Conservation (phyloP, 23 tunicate species). For the Clavelina lepadiformis region DNA sequence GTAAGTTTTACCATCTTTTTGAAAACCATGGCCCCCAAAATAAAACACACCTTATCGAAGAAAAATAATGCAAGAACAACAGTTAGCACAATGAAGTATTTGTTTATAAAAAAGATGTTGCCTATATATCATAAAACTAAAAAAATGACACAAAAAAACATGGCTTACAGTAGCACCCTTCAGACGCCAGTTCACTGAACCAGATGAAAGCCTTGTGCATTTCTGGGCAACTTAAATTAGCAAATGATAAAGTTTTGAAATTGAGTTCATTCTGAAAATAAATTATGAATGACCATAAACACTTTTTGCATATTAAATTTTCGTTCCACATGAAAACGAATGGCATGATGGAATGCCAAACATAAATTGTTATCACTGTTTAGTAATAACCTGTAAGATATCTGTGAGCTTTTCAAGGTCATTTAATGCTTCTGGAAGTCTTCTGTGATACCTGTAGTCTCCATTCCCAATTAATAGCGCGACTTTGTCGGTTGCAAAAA, state of each 20-base stretch:
- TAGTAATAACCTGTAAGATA: constrained; percentile 41
- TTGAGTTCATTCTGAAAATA: constrained; percentile 40
- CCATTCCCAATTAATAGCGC: constrained; percentile 71
- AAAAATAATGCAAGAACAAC: too few relatives aligned
- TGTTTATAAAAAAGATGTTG: too few relatives aligned
- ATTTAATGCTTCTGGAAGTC: constrained; percentile 38
- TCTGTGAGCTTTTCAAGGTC: constrained; percentile 35
- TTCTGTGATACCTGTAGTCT: constrained; percentile 29
- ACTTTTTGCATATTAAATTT: too few relatives aligned
- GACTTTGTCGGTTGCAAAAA: constrained; percentile 65
- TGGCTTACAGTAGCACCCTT: constrained; percentile 75
- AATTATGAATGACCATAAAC: background rate
- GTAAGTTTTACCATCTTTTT: constrained; percentile 66
- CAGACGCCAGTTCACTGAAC: constrained; percentile 22
- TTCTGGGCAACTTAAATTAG: constrained; percentile 39
- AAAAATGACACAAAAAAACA: background rate
- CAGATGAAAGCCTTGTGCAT: constrained; percentile 38
- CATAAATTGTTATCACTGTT: background rate
- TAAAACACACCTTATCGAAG: constrained; percentile 48
- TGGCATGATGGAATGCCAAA: background rate
- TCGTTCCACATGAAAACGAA: background rate
- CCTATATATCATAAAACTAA: too few relatives aligned
- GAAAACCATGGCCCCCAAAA: constrained; percentile 86
- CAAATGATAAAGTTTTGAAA: constrained; percentile 63
- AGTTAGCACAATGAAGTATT: too few relatives aligned